Evolutionary conservation across 1,140 invertebrate species (phyloP).

Genomic region (Mizuhopecten yessoensis): DNA sequence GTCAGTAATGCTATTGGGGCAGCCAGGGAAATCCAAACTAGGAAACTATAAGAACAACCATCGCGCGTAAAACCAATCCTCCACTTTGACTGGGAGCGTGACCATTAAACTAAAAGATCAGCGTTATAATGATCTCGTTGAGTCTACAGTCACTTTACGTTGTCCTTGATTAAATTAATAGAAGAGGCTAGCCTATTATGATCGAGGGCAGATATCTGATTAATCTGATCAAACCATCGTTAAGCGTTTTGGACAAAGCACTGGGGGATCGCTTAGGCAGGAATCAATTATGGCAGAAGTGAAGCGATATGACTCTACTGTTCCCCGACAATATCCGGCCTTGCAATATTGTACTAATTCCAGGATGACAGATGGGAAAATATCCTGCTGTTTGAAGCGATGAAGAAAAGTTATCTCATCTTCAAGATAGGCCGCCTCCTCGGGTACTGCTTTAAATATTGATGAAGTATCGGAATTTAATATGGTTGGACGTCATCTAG

Average conservation of each 20-base stretch:
- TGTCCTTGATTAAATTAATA: constrained; percentile 62
- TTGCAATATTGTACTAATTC: constrained; percentile 18
- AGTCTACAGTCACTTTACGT: constrained; percentile 56
- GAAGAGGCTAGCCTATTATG: constrained; percentile 52
- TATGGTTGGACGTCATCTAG: constrained; percentile 31
- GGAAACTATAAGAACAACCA: neutral
- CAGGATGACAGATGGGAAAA: constrained; percentile 26
- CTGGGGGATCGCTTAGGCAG: constrained; percentile 43
- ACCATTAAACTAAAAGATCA: constrained; percentile 39
- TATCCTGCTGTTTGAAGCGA: constrained; percentile 17
- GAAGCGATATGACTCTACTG: constrained; percentile 24
- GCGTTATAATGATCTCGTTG: constrained; percentile 27
- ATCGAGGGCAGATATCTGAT: constrained; percentile 52
- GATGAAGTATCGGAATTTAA: constrained; percentile 39
- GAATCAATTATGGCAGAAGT: constrained; percentile 52
- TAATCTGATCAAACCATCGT: constrained; percentile 54
- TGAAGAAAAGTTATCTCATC: constrained; percentile 39
- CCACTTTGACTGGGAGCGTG: neutral
- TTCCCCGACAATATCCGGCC: constrained; percentile 15
- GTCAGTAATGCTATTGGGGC: constrained; percentile 4
- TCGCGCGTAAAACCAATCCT: neutral
- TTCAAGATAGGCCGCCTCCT: constrained; percentile 1
- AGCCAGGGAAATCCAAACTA: neutral
- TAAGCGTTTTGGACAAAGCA: constrained; percentile 53
- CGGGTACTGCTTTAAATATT: constrained; percentile 38